phyloP scores from a whole-genome alignment of 2,113 vertebrate genomes.

The Coregonus clupeaformis region DNA sequence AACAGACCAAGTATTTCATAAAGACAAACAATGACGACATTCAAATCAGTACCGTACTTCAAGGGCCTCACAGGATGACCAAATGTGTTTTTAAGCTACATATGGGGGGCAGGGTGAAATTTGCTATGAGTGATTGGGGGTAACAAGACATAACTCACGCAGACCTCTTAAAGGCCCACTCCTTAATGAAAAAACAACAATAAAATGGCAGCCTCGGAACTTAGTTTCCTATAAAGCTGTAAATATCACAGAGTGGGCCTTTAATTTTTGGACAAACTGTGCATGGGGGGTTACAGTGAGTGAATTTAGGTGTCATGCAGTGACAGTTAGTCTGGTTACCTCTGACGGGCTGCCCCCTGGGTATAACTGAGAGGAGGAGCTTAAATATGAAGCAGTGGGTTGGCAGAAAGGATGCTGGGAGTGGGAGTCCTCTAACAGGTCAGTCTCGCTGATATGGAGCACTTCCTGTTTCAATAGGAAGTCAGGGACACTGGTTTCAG shows the following conservation, averaged over 20 bases:
- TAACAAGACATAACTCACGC: too few relatives aligned
- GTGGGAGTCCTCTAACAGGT: constrained; percentile 68
- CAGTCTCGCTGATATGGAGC: constrained; percentile 73
- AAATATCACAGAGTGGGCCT: neutral
- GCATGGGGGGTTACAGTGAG: neutral
- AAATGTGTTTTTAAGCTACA: neutral
- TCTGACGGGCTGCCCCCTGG: constrained; percentile 73
- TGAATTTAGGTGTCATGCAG: constrained; percentile 49
- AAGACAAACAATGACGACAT: neutral
- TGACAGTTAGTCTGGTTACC: constrained; percentile 72
- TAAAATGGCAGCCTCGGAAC: too few relatives aligned
- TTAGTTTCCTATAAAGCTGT: too few relatives aligned
- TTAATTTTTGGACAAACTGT: neutral
- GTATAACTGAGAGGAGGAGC: constrained; percentile 65
- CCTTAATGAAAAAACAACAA: too few relatives aligned
- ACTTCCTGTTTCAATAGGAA: constrained; percentile 74
- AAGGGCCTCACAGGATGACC: neutral
- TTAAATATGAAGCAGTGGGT: constrained; percentile 60
- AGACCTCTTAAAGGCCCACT: neutral
- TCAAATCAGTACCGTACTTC: neutral
- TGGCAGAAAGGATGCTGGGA: constrained; percentile 64
- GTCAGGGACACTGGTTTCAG: constrained; percentile 38
- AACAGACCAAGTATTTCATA: neutral
- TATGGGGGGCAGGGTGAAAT: neutral
- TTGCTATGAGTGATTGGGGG: neutral